Evolutionary conservation across 2,888 invertebrate species (phyloP).

Genomic region (Drosophila affinis): DNA sequence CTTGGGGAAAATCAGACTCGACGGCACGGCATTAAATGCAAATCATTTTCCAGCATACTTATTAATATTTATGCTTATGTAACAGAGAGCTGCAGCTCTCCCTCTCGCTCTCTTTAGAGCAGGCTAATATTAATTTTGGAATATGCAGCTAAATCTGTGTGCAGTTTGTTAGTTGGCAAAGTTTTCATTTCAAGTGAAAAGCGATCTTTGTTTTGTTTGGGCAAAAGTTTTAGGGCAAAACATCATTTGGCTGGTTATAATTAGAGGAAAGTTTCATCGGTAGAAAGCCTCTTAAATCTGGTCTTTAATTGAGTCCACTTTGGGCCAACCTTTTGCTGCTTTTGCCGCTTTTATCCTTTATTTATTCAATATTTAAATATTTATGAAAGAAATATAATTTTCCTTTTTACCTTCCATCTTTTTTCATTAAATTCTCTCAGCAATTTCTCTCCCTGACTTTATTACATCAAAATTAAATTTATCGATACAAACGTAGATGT

Average conservation of each 20-base stretch:
- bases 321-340: neutral
- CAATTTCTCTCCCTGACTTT: slow-evolving; percentile 47
- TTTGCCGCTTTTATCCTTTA: neutral
- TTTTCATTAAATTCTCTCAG: slow-evolving; percentile 51
- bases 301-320: neutral
- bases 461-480: slow-evolving; percentile 59
- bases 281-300: neutral
- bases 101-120: neutral
- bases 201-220: slow-evolving; percentile 1
- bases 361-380: neutral
- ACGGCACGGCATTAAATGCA: slow-evolving; percentile 36
- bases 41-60: slow-evolving; percentile 36
- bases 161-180: too few relatives aligned
- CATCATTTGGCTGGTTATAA: neutral
- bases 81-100: neutral
- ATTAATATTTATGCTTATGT: slow-evolving; percentile 38
- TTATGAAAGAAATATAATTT: neutral
- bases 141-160: neutral
- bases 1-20: slow-evolving; percentile 36
- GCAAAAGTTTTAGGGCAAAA: neutral
- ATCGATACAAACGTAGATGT: slow-evolving; percentile 13
- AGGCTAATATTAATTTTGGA: slow-evolving; percentile 7
- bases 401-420: slow-evolving; percentile 18
- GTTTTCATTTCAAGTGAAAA: neutral
- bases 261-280: neutral